Evolutionary conservation across 2,888 invertebrate species (phyloP).

Genomic region (Branchipolynoe longqiensis): DNA sequence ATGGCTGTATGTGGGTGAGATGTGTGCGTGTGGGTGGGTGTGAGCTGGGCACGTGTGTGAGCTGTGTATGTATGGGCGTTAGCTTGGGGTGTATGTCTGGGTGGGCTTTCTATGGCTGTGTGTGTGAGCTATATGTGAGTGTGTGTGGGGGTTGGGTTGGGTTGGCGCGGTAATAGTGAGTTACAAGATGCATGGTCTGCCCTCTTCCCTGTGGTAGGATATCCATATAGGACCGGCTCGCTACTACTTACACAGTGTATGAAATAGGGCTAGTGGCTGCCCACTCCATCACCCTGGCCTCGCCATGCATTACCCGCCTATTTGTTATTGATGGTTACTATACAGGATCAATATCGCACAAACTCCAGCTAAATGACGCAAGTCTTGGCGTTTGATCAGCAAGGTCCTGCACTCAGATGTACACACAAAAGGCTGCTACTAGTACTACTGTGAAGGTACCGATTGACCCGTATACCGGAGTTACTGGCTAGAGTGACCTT

Average conservation of each 20-base stretch:
- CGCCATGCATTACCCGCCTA: constrained; percentile 14
- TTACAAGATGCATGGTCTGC: background rate
- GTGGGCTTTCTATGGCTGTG: too few species aligned
- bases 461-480: background rate
- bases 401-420: too few species aligned
- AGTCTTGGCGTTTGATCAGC: constrained; percentile 22
- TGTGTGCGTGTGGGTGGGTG: too few species aligned
- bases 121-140: too few species aligned
- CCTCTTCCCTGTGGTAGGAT: constrained; percentile 1
- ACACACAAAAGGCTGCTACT: too few species aligned
- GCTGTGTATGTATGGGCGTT: too few species aligned
- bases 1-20: too few species aligned
- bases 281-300: constrained; percentile 21
- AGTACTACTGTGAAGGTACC: background rate
- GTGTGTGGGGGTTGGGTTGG: too few species aligned
- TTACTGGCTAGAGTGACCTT: background rate
- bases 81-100: too few species aligned
- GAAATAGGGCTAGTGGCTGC: background rate
- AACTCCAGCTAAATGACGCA: constrained; percentile 13
- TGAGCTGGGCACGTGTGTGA: too few species aligned
- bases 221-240: too few species aligned
- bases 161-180: background rate
- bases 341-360: constrained; percentile 36
- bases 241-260: background rate
- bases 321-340: constrained; percentile 35